Evolutionary conservation across 2,113 vertebrate species (phyloP).

Genomic region (Tachycineta bicolor): DNA sequence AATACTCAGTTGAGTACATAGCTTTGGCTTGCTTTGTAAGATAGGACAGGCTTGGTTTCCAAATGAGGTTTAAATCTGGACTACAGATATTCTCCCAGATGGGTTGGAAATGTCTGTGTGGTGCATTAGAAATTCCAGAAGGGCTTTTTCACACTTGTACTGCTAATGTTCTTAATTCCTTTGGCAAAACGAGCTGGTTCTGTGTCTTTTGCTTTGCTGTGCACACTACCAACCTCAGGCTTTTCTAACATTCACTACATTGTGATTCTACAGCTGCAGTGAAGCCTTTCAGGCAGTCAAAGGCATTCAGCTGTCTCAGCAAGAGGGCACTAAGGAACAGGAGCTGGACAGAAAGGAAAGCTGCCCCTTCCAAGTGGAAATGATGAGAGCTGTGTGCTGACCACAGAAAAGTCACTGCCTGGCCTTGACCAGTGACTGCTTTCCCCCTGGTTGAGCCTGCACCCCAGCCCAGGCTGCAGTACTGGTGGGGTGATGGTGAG

Average conservation of each 20-base stretch:
- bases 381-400: not conserved
- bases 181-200: conserved; percentile 22
- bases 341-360: not conserved
- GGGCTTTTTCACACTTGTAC: conserved; percentile 43
- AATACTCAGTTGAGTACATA: not conserved
- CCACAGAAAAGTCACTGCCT: not conserved
- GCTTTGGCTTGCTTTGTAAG: conserved; percentile 37
- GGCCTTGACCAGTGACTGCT: not conserved
- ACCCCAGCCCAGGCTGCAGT: not conserved
- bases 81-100: conserved; percentile 17
- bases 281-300: conserved; percentile 16
- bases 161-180: conserved; percentile 41
- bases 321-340: conserved; percentile 11
- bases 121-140: conserved; percentile 41
- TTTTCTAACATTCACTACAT: conserved; percentile 10
- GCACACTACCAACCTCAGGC: not conserved
- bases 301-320: conserved; percentile 29
- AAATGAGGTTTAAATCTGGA: conserved; percentile 47
- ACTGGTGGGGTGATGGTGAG: not conserved
- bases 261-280: not conserved
- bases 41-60: conserved; percentile 38
- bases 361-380: conserved; percentile 1
- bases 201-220: conserved; percentile 8
- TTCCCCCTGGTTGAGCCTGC: not conserved
- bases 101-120: conserved; percentile 3